Evolutionary conservation across 2,888 invertebrate species (phyloP).

Genomic region (Hipparchia semele): DNA sequence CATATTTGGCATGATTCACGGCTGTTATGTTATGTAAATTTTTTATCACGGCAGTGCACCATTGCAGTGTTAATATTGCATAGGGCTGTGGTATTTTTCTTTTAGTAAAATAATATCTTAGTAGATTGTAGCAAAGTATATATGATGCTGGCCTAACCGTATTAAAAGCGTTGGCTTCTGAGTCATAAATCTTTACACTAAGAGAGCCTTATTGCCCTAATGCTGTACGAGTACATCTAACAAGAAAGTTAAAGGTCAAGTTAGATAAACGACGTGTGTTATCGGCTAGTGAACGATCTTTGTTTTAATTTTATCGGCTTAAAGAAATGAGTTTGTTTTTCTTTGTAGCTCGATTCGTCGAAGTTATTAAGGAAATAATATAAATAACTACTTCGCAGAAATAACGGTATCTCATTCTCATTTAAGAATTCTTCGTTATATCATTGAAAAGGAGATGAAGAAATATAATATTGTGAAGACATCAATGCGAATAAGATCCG

Average conservation of each 20-base stretch:
- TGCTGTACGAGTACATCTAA: constrained; percentile 18
- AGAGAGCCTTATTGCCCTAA: constrained; percentile 35
- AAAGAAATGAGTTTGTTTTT: not conserved
- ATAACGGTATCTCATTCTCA: not conserved
- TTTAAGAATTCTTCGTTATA: too few relatives aligned
- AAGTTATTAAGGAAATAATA: not conserved
- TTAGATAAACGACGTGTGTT: constrained; percentile 18
- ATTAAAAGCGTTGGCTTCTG: constrained; percentile 18
- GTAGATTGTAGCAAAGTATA: not conserved
- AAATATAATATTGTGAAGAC: too few relatives aligned
- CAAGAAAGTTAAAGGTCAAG: constrained; percentile 43
- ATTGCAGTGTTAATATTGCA: constrained; percentile 5
- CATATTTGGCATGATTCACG: constrained; percentile 2
- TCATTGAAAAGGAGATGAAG: too few relatives aligned
- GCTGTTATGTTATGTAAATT: constrained; percentile 8
- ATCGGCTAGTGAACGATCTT: constrained; percentile 4
- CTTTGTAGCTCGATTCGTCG: not conserved
- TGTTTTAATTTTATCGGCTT: constrained; percentile 2
- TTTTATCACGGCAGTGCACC: not conserved
- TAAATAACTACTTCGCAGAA: not conserved
- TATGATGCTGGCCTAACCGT: constrained; percentile 6
- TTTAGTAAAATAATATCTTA: not conserved
- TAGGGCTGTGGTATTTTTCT: not conserved
- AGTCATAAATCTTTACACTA: constrained; percentile 23
- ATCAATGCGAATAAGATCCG: too few relatives aligned